Evolutionary conservation across 2,113 vertebrate species (phyloP).

Genomic region (Sminthopsis crassicaudata): DNA sequence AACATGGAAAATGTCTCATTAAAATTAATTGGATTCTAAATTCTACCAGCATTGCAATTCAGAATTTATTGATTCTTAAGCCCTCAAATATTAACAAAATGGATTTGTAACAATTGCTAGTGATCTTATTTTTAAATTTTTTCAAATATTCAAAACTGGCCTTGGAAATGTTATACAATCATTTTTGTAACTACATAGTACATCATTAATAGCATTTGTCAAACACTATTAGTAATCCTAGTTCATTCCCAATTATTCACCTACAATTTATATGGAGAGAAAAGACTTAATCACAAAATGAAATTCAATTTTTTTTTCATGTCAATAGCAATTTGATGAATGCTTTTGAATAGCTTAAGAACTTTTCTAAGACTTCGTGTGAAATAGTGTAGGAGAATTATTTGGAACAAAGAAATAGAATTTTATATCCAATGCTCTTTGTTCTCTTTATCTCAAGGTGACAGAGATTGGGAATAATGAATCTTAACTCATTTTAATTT

Average conservation of each 20-base stretch:
- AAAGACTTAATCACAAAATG: background rate
- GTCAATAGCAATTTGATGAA: background rate
- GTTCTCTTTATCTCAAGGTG: slow-evolving; percentile 38
- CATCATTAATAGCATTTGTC: slow-evolving; percentile 35
- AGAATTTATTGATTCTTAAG: slow-evolving; percentile 1
- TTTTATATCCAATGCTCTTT: background rate
- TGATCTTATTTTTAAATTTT: slow-evolving; percentile 38
- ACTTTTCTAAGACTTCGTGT: slow-evolving; percentile 33
- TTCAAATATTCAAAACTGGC: slow-evolving; percentile 47
- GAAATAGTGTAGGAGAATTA: slow-evolving; percentile 25
- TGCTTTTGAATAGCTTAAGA: slow-evolving; percentile 21
- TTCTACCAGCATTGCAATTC: background rate
- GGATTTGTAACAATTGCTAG: slow-evolving; percentile 23
- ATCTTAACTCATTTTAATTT: slow-evolving; percentile 39
- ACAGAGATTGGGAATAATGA: background rate
- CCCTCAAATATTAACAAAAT: slow-evolving; percentile 26
- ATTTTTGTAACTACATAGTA: background rate
- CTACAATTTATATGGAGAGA: background rate
- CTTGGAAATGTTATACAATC: slow-evolving; percentile 5
- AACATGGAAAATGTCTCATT: slow-evolving; percentile 28
- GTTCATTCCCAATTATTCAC: background rate
- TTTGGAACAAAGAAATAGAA: background rate
- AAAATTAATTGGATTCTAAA: slow-evolving; percentile 47
- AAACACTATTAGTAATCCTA: slow-evolving; percentile 14
- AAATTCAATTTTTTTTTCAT: background rate